Evolutionary conservation across 2,797 vertebrate species (phyloP).

Genomic region (Gambusia yucatana): DNA sequence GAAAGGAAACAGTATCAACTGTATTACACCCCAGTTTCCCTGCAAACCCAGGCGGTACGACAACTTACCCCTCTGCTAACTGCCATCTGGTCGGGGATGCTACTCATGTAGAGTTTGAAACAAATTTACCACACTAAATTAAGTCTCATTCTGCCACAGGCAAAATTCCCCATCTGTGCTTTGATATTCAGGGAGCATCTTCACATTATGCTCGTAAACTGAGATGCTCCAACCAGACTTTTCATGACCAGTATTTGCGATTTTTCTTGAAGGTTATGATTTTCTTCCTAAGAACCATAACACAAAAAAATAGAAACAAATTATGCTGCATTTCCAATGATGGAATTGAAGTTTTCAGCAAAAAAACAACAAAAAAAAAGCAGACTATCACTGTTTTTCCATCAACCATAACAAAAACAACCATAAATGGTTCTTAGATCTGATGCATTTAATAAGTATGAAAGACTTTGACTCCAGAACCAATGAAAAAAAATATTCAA

Average conservation of each 20-base stretch:
- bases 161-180: neutral
- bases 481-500: neutral
- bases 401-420: neutral
- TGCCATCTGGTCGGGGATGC: slow-evolving; percentile 61
- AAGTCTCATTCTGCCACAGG: slow-evolving; percentile 30
- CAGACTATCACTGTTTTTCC: neutral
- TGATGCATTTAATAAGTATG: neutral
- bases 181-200: neutral
- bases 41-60: slow-evolving; percentile 40
- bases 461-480: neutral
- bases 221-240: neutral
- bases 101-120: slow-evolving; percentile 63
- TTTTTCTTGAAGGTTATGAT: neutral
- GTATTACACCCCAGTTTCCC: slow-evolving; percentile 34
- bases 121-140: slow-evolving; percentile 69
- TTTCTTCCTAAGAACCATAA: neutral
- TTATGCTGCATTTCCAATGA: too few relatives aligned
- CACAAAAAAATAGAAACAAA: neutral
- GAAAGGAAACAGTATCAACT: slow-evolving; percentile 43
- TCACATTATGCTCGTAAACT: neutral
- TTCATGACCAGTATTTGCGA: neutral
- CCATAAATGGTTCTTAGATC: neutral
- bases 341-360: too few relatives aligned
- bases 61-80: slow-evolving; percentile 47
- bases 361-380: neutral